phyloP scores from a whole-genome alignment of 2,797 vertebrate species.

The Dendrocincla fuliginosa region DNA sequence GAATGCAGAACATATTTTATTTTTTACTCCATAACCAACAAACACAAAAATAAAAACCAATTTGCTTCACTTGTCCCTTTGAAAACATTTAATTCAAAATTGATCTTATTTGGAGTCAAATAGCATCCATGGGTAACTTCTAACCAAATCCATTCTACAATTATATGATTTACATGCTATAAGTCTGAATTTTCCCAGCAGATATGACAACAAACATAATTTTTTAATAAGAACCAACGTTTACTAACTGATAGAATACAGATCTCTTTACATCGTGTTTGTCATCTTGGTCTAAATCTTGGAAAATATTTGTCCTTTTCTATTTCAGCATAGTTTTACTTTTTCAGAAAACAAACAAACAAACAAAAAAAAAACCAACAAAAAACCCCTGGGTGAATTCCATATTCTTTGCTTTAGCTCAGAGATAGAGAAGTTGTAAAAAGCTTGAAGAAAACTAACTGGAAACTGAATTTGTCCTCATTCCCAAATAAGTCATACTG shows the following conservation, averaged over 20 bases:
- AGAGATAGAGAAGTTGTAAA: background rate
- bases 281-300: background rate
- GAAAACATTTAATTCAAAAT: background rate
- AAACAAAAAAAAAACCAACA: too few relatives aligned
- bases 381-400: background rate
- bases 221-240: background rate
- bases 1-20: background rate
- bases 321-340: background rate
- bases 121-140: background rate
- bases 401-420: background rate
- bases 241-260: background rate
- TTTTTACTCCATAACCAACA: background rate
- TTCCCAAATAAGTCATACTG: background rate
- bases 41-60: accelerated
- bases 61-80: background rate
- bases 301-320: background rate
- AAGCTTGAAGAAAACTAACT: background rate
- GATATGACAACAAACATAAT: background rate
- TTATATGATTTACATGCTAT: background rate
- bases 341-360: background rate
- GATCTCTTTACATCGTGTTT: background rate
- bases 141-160: background rate
- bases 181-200: background rate
- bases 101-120: background rate
- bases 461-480: background rate